Conservation (phyloP, 2,797 vertebrate genomes). For the Synaphobranchus kaupii region DNA sequence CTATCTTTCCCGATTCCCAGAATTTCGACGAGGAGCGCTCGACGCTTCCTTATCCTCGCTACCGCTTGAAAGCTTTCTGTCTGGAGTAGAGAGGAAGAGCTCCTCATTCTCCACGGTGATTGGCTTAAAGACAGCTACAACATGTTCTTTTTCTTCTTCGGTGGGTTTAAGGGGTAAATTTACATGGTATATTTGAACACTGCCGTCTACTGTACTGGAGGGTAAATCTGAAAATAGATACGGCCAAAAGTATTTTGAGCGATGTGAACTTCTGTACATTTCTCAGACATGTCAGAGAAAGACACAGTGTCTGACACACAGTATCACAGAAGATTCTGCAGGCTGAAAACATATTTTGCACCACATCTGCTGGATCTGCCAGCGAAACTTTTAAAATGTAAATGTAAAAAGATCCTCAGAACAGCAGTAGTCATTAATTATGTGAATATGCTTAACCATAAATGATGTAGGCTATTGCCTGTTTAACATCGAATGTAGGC, state of each 20-base stretch:
- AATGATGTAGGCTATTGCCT: background rate
- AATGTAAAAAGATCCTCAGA: background rate
- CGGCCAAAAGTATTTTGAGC: background rate
- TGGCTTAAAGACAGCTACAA: conserved; percentile 29
- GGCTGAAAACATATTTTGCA: background rate
- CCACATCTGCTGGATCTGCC: background rate
- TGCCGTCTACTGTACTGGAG: background rate
- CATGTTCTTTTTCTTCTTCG: conserved; percentile 37
- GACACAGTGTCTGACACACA: background rate
- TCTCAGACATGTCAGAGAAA: background rate
- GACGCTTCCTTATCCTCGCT: conserved; percentile 60
- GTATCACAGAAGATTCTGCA: background rate
- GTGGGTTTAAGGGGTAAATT: background rate
- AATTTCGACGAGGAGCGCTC: conserved; percentile 28
- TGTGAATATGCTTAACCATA: background rate
- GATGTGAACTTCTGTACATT: background rate
- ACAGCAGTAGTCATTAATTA: background rate
- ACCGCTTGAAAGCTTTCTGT: conserved; percentile 54
- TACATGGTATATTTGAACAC: background rate
- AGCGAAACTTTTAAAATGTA: conserved; percentile 5
- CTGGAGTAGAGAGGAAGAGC: conserved; percentile 60
- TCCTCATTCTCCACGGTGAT: conserved; percentile 44
- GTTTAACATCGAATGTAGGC: background rate
- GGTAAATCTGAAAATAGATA: background rate
- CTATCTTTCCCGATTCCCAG: background rate